Conservation (phyloP, 2,113 vertebrate genomes). For the Phoxinus phoxinus region DNA sequence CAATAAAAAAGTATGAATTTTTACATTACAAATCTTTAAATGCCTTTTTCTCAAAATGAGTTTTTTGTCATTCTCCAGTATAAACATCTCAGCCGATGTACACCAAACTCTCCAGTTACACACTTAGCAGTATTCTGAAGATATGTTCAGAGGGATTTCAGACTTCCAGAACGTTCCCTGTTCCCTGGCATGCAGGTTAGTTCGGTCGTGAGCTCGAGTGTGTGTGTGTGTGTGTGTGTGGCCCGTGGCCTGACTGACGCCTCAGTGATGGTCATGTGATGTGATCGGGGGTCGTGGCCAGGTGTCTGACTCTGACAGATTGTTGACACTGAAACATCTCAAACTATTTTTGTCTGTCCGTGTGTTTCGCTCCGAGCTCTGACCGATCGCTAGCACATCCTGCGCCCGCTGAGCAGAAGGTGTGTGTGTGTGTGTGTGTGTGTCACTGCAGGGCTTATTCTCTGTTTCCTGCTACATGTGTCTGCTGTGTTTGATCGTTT, state of each 20-base stretch:
- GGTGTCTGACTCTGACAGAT: conserved; percentile 38
- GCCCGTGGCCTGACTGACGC: not conserved
- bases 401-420: conserved; percentile 41
- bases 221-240: not conserved
- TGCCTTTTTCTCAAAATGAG: no score
- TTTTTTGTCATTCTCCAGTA: no score
- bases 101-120: no score
- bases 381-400: conserved; percentile 48
- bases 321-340: conserved; percentile 30
- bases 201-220: no score
- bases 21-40: no score
- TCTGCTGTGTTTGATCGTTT: conserved; percentile 50
- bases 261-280: not conserved
- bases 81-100: no score
- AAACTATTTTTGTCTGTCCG: conserved; percentile 45
- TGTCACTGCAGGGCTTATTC: conserved; percentile 12
- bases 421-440: conserved; percentile 43
- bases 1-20: no score
- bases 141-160: no score
- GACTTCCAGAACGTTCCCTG: no score
- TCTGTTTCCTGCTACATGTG: conserved; percentile 35
- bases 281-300: conserved; percentile 35
- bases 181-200: not conserved
- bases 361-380: conserved; percentile 47
- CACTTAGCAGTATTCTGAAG: no score